A percentile compares a stretch with the other conserved stretches of the same genome.
These are phyloP conservation scores for Tenualosa thibaudeaui DNA, from an alignment of 2,797 vertebrate genomes.

Conservation along the genomic window DNA sequence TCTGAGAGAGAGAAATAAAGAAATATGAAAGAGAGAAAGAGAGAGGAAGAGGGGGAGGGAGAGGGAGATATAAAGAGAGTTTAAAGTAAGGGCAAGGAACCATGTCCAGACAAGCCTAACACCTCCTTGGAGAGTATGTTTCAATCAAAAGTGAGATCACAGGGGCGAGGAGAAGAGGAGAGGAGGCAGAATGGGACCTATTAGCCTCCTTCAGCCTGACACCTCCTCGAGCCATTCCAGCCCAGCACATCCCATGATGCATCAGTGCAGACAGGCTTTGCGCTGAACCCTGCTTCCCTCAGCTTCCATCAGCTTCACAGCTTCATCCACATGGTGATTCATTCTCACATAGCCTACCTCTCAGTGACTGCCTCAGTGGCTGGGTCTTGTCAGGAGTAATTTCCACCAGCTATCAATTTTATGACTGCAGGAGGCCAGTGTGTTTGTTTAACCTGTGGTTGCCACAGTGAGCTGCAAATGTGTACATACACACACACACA, in stretches of 20 bases:
- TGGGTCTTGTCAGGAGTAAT: not conserved
- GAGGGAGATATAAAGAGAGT: not conserved
- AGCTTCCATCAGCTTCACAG: too few species aligned
- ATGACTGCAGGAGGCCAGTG: not conserved
- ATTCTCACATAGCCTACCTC: too few species aligned
- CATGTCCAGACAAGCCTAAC: slow-evolving; percentile 2
- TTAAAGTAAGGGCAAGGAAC: not conserved
- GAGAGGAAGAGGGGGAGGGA: not conserved
- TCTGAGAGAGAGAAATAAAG: not conserved
- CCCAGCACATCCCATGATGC: not conserved
- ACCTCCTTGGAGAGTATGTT: not conserved
- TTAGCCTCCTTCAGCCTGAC: not conserved
- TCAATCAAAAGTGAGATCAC: not conserved
- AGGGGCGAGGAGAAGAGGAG: not conserved
- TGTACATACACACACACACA: not conserved
- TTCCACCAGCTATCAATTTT: not conserved
- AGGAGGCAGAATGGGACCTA: not conserved
- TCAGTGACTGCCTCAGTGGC: too few species aligned
- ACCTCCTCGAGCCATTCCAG: not conserved
- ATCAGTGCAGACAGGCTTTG: not conserved
- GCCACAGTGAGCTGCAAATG: not conserved
- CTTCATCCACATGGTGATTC: not conserved
- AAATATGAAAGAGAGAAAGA: not conserved
- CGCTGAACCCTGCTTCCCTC: too few species aligned
- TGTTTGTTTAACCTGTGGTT: slow-evolving; percentile 2